These are phyloP conservation scores for Lasioglossum marginatum DNA, from an alignment of 2,888 invertebrate genomes.

Conservation along the genomic window DNA sequence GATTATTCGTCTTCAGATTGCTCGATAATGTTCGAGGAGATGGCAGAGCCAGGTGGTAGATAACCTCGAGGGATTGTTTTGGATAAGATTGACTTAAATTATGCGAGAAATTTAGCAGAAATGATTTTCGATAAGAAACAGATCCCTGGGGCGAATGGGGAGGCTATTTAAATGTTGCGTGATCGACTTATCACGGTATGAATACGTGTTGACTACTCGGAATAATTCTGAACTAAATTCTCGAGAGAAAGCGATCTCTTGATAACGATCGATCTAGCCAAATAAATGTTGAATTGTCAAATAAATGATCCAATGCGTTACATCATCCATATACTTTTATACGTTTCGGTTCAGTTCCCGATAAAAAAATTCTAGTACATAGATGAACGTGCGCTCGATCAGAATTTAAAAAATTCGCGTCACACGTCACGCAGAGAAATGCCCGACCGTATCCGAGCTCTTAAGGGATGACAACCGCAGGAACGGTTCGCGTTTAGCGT, in stretches of 20 bases:
- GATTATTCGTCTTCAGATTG: not conserved
- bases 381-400: not conserved
- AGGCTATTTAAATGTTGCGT: conserved; percentile 6
- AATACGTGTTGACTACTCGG: conserved; percentile 1
- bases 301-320: not conserved
- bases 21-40: not conserved
- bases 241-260: not conserved
- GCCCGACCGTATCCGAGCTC: not conserved
- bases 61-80: conserved; percentile 10
- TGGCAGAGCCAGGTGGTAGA: not conserved
- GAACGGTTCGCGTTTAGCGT: not conserved
- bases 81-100: conserved; percentile 38
- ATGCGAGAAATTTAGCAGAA: not conserved
- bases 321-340: not conserved
- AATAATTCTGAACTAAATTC: not conserved
- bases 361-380: not conserved
- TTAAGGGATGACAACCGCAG: conserved; percentile 1
- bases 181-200: conserved; percentile 8
- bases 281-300: not conserved
- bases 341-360: not conserved
- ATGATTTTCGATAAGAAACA: conserved; percentile 11
- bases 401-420: not conserved
- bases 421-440: not conserved
- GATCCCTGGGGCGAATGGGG: not conserved
- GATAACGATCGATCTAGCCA: not conserved